These are phyloP conservation scores for Anser brachyrhynchus DNA, from an alignment of 2,113 vertebrate genomes.

Conservation along the genomic window DNA sequence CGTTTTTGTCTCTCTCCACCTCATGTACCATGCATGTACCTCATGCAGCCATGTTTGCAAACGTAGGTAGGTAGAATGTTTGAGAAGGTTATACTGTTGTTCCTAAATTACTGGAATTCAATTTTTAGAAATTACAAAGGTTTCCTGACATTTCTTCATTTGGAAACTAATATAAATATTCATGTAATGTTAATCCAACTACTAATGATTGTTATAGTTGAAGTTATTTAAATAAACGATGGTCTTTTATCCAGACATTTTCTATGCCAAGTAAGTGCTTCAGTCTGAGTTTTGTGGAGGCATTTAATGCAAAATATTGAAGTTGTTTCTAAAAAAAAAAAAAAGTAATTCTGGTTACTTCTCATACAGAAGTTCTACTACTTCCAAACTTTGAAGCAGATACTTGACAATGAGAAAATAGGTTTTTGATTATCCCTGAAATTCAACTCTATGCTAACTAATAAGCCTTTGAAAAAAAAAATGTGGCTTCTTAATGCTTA, in stretches of 20 bases:
- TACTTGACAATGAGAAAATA: background rate
- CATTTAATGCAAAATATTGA: background rate
- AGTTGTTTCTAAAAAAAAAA: background rate
- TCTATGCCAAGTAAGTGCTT: background rate
- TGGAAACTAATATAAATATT: background rate
- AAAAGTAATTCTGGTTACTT: background rate
- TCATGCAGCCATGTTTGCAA: background rate
- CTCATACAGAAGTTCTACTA: background rate
- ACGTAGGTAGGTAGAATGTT: background rate
- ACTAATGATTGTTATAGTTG: background rate
- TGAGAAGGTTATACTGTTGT: background rate
- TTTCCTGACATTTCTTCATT: background rate
- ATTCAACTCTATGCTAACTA: background rate
- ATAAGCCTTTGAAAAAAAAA: background rate
- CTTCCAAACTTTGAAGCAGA: background rate
- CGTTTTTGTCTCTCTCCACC: background rate
- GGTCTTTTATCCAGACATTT: background rate
- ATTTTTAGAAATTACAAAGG: background rate
- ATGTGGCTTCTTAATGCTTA: background rate
- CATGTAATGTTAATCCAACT: background rate
- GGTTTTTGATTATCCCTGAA: background rate
- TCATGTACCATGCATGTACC: background rate
- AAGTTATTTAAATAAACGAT: background rate
- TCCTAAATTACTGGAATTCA: background rate
- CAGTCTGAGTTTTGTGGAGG: background rate